Evolutionary conservation across 2,888 invertebrate genomes (phyloP).

Genomic region (Petrolisthes cinctipes): DNA sequence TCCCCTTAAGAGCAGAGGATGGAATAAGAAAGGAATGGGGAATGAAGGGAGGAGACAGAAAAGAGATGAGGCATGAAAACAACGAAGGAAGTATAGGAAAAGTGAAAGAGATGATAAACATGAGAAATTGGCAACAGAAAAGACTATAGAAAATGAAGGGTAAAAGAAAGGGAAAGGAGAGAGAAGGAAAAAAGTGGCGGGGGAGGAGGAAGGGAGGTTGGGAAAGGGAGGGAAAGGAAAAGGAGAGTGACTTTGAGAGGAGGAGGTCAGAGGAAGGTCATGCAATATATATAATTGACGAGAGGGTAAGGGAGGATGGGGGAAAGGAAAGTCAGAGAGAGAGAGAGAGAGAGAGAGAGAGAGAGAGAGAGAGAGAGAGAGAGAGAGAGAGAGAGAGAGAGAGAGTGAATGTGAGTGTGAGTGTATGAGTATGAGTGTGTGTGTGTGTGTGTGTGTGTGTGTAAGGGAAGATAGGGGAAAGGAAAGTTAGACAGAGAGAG

Average conservation of each 20-base stretch:
- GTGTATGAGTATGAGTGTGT: background rate
- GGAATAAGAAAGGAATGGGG: background rate
- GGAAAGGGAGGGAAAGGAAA: background rate
- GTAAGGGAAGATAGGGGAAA: background rate
- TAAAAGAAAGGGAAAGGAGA: background rate
- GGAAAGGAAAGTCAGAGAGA: background rate
- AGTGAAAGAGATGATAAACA: too few relatives aligned
- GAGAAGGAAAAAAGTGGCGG: background rate
- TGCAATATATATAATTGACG: too few relatives aligned
- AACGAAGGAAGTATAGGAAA: background rate
- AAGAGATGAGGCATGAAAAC: background rate
- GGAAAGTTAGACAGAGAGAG: conserved; percentile 19
- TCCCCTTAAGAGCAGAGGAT: background rate
- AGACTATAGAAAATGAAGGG: background rate
- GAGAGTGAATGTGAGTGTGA: background rate
- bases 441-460: background rate
- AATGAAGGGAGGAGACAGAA: background rate
- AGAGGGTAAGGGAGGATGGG: background rate
- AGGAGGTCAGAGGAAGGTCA: background rate
- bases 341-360: background rate
- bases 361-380: conserved; percentile 6
- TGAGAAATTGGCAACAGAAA: background rate
- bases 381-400: background rate
- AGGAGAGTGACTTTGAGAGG: background rate
- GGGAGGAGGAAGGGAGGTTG: too few relatives aligned